A percentile compares a stretch with the other conserved stretches of the same genome.
phyloP scores from a whole-genome alignment of 2,888 invertebrate species.

The Priocnemis perturbator region DNA sequence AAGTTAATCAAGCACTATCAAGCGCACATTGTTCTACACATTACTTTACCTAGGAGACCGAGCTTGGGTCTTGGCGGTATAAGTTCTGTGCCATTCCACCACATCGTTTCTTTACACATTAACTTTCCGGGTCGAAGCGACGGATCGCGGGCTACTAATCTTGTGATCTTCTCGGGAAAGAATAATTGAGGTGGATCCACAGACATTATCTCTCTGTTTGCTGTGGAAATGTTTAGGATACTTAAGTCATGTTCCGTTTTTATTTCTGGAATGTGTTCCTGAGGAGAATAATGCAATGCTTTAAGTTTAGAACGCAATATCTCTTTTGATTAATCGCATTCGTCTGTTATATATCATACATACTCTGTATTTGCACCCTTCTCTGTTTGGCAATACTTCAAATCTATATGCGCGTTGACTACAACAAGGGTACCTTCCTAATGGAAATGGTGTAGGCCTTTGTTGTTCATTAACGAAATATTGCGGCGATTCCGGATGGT shows the following conservation, averaged over 20 bases:
- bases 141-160: conserved; percentile 80
- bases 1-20: background rate
- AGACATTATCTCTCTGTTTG: conserved; percentile 79
- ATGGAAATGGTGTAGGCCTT: conserved; percentile 81
- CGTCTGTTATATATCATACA: conserved; percentile 7
- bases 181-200: conserved; percentile 82
- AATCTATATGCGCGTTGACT: conserved; percentile 90
- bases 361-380: conserved; percentile 76
- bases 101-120: conserved; percentile 82
- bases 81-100: conserved; percentile 85
- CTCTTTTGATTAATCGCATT: background rate
- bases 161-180: conserved; percentile 82
- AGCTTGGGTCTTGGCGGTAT: conserved; percentile 80
- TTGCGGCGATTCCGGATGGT: conserved; percentile 87
- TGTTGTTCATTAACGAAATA: conserved; percentile 84
- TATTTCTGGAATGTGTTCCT: conserved; percentile 84
- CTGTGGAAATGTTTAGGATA: conserved; percentile 79
- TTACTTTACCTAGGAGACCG: conserved; percentile 79
- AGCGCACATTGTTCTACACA: conserved; percentile 7
- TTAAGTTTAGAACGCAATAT: background rate
- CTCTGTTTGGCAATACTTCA: conserved; percentile 82
- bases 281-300: conserved; percentile 15
- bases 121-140: conserved; percentile 76
- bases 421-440: conserved; percentile 90
- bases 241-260: conserved; percentile 82